Evolutionary conservation across 2,113 vertebrate genomes (phyloP).

Genomic region (Kobus ellipsiprymnus): DNA sequence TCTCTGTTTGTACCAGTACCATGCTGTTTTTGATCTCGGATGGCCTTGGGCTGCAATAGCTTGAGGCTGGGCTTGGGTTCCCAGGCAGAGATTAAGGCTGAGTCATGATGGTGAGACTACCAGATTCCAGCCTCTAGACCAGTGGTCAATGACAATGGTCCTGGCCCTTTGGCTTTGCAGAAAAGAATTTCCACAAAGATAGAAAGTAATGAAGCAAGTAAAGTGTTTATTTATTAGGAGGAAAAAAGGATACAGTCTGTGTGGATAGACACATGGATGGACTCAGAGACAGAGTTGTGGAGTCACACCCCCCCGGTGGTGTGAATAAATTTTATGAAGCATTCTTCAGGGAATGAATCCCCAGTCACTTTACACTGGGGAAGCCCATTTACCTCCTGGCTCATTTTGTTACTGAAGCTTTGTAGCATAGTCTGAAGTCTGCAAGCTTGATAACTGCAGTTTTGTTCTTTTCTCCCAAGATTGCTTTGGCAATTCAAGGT

Average conservation of each 20-base stretch:
- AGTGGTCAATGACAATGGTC: neutral
- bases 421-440: neutral
- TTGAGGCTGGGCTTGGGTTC: neutral
- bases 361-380: neutral
- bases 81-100: neutral
- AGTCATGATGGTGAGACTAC: neutral
- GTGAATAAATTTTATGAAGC: neutral
- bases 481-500: neutral
- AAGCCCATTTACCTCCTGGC: neutral
- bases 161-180: neutral
- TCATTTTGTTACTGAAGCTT: neutral
- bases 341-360: neutral
- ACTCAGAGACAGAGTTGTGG: neutral
- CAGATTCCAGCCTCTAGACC: neutral
- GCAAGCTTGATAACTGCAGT: neutral
- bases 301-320: accelerated
- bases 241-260: neutral
- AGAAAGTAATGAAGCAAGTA: neutral
- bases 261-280: neutral
- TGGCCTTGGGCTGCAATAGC: neutral
- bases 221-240: neutral
- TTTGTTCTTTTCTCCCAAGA: neutral
- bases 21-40: neutral
- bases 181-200: neutral
- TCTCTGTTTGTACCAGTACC: neutral